Base-by-base conservation (phyloP, 2,888 invertebrate species). In the Athalia cordata region DNA sequence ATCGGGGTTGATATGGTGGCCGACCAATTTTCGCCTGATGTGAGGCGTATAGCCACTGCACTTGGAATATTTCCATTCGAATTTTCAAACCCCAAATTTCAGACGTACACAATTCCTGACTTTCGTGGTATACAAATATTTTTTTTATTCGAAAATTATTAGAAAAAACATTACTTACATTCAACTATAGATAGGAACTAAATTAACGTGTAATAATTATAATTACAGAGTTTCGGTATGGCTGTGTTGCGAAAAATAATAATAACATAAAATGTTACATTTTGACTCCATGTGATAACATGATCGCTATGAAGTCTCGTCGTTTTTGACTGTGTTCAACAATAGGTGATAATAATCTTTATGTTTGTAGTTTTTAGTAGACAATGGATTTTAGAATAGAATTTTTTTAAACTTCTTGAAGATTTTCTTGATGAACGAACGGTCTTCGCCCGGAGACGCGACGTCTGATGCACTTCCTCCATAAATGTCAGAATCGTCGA, bases 341-440 rank as follows among this genome's bases (percentile, higher is more conserved):
- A 29, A 29, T 29, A 29, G 29, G 29, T 29, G 29, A 29, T 29
- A 29, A 29, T 29, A 29, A 29, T 29, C 29, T 29, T 29, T 49
- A 50, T 66, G 66, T 66, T 49, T 49, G 45, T 11, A 4, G 1
- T 50, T 49, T 9, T 66, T 13, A 13, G 43, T 29, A n/a, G 4
- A 11, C 13, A 13, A 47, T 49, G n/a, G 1, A 11, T 29, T 11
- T 74, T 75, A 67, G 8, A 78, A 11, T 3, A 78, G 45, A 7
- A 78, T 64, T 70, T 78, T 78, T 74, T 78, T 78, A 15, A 78
- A 52, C 55, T 78, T 78, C 65, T 78, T 78, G 47, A 78, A 52
- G 45, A 78, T 15, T 49, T 55, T 70, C n/a, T 72, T 70, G 8
- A 62, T 9, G n/a, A 77, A 29, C 47, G 68, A 11, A 8, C 72